phyloP scores from a whole-genome alignment of 2,797 vertebrate genomes.

The Pseudochirops cupreus region DNA sequence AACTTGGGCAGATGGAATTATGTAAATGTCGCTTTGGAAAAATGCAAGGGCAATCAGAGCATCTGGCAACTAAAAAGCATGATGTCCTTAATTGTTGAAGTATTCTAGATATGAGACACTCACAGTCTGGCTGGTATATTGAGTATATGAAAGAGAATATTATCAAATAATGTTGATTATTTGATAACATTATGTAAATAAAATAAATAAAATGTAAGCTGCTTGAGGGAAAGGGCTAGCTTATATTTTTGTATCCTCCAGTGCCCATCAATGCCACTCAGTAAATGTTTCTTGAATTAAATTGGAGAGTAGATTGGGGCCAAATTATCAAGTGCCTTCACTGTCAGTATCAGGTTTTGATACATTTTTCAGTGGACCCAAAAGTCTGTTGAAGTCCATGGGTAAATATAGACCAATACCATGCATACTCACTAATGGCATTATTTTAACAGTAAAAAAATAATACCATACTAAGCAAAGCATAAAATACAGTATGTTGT shows the following conservation, averaged over 20 bases:
- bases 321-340: not conserved
- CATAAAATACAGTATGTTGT: not conserved
- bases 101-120: constrained; percentile 19
- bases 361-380: not conserved
- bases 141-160: not conserved
- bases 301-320: not conserved
- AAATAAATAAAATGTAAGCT: not conserved
- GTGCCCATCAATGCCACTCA: constrained; percentile 15
- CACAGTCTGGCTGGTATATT: not conserved
- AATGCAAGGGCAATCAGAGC: not conserved
- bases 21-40: constrained; percentile 24
- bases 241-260: not conserved
- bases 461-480: not conserved
- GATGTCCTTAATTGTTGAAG: constrained; percentile 1
- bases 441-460: not conserved
- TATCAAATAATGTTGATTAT: not conserved
- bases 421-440: not conserved
- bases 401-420: not conserved
- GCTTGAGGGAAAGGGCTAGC: not conserved
- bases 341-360: not conserved
- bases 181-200: too few species aligned
- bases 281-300: constrained; percentile 55
- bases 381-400: not conserved
- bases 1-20: constrained; percentile 38
- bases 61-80: not conserved